Evolutionary conservation across 2,797 vertebrate species (phyloP).

Genomic region (Eidolon dupreanum): DNA sequence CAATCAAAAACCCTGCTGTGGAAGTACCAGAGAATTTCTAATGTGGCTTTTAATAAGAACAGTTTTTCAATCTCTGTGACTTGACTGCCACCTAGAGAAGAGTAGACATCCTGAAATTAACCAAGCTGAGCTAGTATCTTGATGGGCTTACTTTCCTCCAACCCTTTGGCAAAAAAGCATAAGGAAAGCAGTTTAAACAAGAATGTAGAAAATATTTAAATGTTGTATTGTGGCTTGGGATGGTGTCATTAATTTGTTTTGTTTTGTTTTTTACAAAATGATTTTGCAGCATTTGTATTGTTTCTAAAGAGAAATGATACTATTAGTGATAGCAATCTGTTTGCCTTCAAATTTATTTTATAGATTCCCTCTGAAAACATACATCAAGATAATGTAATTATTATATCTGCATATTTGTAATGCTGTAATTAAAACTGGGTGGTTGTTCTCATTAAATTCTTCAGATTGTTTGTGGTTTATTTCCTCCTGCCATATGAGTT

Average conservation of each 20-base stretch:
- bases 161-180: background rate
- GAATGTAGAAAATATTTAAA: slow-evolving; percentile 20
- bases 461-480: slow-evolving; percentile 40
- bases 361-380: slow-evolving; percentile 64
- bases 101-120: background rate
- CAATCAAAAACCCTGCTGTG: background rate
- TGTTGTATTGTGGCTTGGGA: background rate
- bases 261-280: slow-evolving; percentile 20
- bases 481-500: background rate
- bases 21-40: background rate
- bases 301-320: slow-evolving; percentile 69
- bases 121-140: background rate
- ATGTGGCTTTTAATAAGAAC: background rate
- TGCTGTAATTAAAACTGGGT: slow-evolving; percentile 57
- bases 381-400: slow-evolving; percentile 68
- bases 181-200: slow-evolving; percentile 34
- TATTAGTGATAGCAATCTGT: slow-evolving; percentile 57
- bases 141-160: background rate
- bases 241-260: slow-evolving; percentile 29
- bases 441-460: slow-evolving; percentile 21
- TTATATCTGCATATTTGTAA: slow-evolving; percentile 16
- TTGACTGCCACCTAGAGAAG: slow-evolving; percentile 75
- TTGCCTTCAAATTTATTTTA: slow-evolving; percentile 72
- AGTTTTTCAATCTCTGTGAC: background rate
- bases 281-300: slow-evolving; percentile 36